Conservation (phyloP, 2,888 invertebrate genomes). For the Cephus pygmeus region DNA sequence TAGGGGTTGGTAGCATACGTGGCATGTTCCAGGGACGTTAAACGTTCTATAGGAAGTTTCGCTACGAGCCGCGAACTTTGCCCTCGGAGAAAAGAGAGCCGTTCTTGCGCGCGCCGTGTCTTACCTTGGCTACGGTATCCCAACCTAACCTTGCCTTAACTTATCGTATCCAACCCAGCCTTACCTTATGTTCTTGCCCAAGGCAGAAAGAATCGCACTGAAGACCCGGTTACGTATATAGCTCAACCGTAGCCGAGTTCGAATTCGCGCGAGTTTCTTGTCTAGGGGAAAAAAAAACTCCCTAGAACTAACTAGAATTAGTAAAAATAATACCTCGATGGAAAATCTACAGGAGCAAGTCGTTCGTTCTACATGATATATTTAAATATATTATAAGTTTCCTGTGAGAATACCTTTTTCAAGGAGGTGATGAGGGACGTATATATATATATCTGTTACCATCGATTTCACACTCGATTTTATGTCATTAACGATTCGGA, state of each 20-base stretch:
- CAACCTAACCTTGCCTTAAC: background rate
- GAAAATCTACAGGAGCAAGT: background rate
- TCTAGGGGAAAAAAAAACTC: background rate
- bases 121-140: background rate
- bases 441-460: background rate
- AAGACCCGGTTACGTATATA: background rate
- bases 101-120: background rate
- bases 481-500: background rate
- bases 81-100: background rate
- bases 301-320: background rate
- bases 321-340: background rate
- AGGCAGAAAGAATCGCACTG: background rate
- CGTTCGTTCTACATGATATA: background rate
- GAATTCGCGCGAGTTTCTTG: background rate
- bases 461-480: background rate
- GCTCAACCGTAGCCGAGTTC: background rate
- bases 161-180: background rate
- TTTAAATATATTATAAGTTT: background rate
- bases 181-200: background rate
- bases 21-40: background rate
- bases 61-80: background rate
- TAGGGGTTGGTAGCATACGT: background rate
- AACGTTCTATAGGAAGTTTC: background rate
- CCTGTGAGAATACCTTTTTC: background rate
- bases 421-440: background rate